Evolutionary conservation across 2,113 vertebrate species (phyloP).

Genomic region (Pseudonaja textilis): DNA sequence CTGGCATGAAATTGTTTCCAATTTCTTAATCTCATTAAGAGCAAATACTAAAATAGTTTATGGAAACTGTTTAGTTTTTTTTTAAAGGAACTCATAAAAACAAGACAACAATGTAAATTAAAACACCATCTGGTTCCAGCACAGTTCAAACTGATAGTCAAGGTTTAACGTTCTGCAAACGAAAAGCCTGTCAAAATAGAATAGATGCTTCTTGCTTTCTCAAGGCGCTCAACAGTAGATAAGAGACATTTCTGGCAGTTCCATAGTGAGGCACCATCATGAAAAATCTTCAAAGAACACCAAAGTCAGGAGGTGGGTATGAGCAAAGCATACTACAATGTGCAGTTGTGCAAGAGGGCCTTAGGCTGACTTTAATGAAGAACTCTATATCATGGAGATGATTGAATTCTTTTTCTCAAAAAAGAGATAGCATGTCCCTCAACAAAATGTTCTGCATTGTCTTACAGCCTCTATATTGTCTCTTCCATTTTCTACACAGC

Average conservation of each 20-base stretch:
- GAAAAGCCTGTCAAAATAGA: not conserved
- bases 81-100: not conserved
- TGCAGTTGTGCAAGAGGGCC: not conserved
- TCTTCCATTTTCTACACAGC: not conserved
- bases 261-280: not conserved
- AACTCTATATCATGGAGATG: not conserved
- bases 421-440: not conserved
- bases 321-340: not conserved
- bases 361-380: not conserved
- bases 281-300: constrained; percentile 21
- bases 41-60: not conserved
- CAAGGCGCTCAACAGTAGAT: no score
- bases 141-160: not conserved
- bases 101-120: not conserved
- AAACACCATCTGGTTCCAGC: not conserved
- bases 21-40: not conserved
- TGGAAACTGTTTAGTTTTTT: not conserved
- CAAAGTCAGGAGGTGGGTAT: not conserved
- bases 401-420: not conserved
- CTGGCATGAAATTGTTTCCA: not conserved
- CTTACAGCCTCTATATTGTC: not conserved
- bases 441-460: not conserved
- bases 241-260: not conserved
- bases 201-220: not conserved
- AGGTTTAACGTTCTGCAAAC: not conserved